Evolutionary conservation across 2,888 invertebrate species (phyloP), one percentile per base, ranked within the genome.

Genomic region (Colostygia pectinataria): DNA sequence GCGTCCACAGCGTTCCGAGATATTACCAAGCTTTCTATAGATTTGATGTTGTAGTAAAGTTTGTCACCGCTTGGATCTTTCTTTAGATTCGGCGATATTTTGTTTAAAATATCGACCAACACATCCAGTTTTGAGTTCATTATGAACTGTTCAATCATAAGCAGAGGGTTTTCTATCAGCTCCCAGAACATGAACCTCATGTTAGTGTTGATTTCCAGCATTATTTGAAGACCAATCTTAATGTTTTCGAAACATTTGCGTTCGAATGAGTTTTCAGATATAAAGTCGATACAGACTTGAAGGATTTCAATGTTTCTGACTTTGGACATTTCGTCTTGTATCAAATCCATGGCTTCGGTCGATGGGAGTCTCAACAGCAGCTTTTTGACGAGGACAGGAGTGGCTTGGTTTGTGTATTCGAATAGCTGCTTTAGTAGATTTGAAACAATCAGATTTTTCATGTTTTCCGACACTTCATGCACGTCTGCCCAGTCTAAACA

Each of bases 121-220:
- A 91, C 85, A 61, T 95, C 95, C 39, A 96, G 86, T 71, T 94
- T 94, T 0, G 93, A 94, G 71, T 97, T 97, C 97, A 98, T 97
- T 7, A 98, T 77, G 41, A 97, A 91, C 72, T 97, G 96, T 71
- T 98, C 98, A 5, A 97, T 87, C 68, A 98, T 94, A 2, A 95
- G 80, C 28, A 95, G 73, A 0, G 98, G 98, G 56, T 92, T 92
- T 34, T 92, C 91, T 12, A 95, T 90, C 13, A 95, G 74, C 57
- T 93, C 91, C 90, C 94, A 92, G 52, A 94, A 92, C 25, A 92
- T 81, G 10, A 87, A 79, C 42, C 93, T 91, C 68, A 94, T 92
- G 32, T 81, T 84, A 0, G 66, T 44, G 4, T 92, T 91, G 42
- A 95, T 89, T 63, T 92, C 91, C 0, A 92, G 82, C 71, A 95